Percentiles rank a stretch among this genome's conserved stretches.
Conservation (phyloP, 1,140 invertebrate species). For the Sycobia sp. region DNA sequence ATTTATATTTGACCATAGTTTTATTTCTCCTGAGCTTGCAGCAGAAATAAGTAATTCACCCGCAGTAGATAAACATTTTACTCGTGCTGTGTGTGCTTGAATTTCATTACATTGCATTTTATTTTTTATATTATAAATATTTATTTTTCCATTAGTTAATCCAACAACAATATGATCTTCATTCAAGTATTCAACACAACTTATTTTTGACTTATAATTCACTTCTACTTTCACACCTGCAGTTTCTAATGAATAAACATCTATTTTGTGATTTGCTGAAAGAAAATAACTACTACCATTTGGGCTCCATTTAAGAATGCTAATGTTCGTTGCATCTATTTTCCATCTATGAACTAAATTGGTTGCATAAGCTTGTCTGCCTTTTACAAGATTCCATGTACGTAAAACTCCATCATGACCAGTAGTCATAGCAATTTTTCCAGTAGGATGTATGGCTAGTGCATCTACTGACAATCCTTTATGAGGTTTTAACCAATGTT, state of each 20-base stretch:
- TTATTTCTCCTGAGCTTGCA: conserved; percentile 79
- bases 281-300: conserved; percentile 76
- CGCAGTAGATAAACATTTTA: conserved; percentile 69
- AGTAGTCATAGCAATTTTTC: conserved; percentile 85
- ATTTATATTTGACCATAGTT: conserved; percentile 70
- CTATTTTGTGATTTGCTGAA: conserved; percentile 70
- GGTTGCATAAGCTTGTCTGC: conserved; percentile 83
- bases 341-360: conserved; percentile 75
- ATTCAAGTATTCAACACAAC: conserved; percentile 67
- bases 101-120: conserved; percentile 59
- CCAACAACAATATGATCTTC: conserved; percentile 71
- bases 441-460: conserved; percentile 83
- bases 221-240: conserved; percentile 69
- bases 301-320: conserved; percentile 69
- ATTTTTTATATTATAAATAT: conserved; percentile 65
- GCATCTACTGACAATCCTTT: conserved; percentile 71
- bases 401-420: conserved; percentile 82
- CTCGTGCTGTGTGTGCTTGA: conserved; percentile 68
- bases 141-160: conserved; percentile 73
- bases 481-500: conserved; percentile 76
- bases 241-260: conserved; percentile 78
- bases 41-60: conserved; percentile 66
- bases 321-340: conserved; percentile 58
- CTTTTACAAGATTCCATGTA: conserved; percentile 95
- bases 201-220: conserved; percentile 68